These are phyloP conservation scores for Aradophagus sp. DNA, from an alignment of 1,140 invertebrate genomes.

Conservation along the genomic window DNA sequence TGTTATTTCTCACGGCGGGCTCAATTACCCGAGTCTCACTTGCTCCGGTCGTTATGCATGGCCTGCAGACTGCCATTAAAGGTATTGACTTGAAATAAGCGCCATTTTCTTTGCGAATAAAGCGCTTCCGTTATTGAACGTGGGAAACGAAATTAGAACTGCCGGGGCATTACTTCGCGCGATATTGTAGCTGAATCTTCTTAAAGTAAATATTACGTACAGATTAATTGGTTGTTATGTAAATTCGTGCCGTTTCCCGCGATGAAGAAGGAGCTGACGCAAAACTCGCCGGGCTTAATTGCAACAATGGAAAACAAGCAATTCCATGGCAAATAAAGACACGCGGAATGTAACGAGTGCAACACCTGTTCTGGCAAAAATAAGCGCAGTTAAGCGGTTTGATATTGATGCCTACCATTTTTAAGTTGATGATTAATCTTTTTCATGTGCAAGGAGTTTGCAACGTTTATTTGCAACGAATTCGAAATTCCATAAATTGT, in stretches of 20 bases:
- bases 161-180: constrained; percentile 15
- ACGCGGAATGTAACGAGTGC: too few relatives aligned
- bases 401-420: too few relatives aligned
- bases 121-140: constrained; percentile 45
- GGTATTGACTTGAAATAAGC: constrained; percentile 52
- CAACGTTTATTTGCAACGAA: too few relatives aligned
- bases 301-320: too few relatives aligned
- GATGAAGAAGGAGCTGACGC: background rate
- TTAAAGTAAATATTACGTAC: constrained; percentile 32
- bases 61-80: constrained; percentile 38
- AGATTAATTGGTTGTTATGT: constrained; percentile 36
- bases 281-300: background rate
- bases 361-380: too few relatives aligned
- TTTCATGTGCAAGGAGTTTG: too few relatives aligned
- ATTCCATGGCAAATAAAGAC: too few relatives aligned
- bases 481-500: too few relatives aligned
- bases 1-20: constrained; percentile 37
- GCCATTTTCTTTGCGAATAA: constrained; percentile 44
- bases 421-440: too few relatives aligned
- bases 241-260: constrained; percentile 12
- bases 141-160: constrained; percentile 45
- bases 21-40: constrained; percentile 45
- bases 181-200: constrained; percentile 21
- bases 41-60: constrained; percentile 45
- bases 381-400: too few relatives aligned